Conservation (phyloP, 2,888 invertebrate species). For the Pegoplata infirma region DNA sequence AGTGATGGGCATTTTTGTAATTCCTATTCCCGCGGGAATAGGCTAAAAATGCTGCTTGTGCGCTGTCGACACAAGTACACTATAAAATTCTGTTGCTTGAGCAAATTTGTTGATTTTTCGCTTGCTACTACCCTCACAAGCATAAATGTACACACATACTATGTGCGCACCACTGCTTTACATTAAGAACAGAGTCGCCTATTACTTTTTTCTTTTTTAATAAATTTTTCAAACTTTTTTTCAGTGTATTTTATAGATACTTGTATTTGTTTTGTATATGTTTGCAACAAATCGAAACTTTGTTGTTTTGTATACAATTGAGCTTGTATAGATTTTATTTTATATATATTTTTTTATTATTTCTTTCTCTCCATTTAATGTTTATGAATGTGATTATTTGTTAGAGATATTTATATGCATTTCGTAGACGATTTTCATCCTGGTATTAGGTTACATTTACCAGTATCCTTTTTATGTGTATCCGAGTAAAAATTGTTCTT, state of each 20-base stretch:
- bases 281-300: conserved; percentile 42
- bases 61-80: too few relatives aligned
- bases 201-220: too few relatives aligned
- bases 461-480: conserved; percentile 55
- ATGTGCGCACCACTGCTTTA: too few relatives aligned
- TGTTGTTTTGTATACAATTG: conserved; percentile 43
- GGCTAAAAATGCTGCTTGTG: too few relatives aligned
- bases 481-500: too few relatives aligned
- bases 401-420: conserved; percentile 61
- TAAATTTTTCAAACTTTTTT: neutral
- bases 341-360: conserved; percentile 22
- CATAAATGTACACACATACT: too few relatives aligned
- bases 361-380: conserved; percentile 53
- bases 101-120: too few relatives aligned
- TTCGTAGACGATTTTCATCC: conserved; percentile 57
- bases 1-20: too few relatives aligned
- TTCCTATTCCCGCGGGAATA: too few relatives aligned
- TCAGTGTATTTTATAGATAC: conserved; percentile 10
- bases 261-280: neutral
- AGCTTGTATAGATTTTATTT: conserved; percentile 30
- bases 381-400: conserved; percentile 63
- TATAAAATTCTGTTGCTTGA: too few relatives aligned
- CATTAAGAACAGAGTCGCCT: too few relatives aligned
- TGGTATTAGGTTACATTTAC: conserved; percentile 46
- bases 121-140: too few relatives aligned